Evolutionary conservation across 2,888 invertebrate species (phyloP).

Genomic region (Agelastica alni): DNA sequence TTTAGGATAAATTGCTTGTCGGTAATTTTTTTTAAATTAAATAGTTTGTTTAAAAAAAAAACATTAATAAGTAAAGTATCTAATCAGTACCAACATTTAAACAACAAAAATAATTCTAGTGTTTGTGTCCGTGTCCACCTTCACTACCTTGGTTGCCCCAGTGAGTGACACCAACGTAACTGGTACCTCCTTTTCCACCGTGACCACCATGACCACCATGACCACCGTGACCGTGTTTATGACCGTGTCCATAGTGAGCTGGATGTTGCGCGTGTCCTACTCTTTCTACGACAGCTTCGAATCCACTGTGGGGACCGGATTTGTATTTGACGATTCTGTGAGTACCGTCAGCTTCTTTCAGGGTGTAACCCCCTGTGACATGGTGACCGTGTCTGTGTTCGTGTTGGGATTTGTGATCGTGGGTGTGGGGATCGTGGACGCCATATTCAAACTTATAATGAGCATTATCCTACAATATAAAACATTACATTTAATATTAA

Average conservation of each 20-base stretch:
- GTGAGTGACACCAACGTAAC: constrained; percentile 41
- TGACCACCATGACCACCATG: too few species aligned
- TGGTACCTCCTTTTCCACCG: constrained; percentile 35
- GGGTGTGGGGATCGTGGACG: constrained; percentile 53
- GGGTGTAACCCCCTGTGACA: constrained; percentile 50
- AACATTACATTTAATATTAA: too few species aligned
- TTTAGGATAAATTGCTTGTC: too few species aligned
- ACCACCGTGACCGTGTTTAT: too few species aligned
- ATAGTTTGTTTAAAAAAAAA: too few species aligned
- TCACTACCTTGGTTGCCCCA: constrained; percentile 35
- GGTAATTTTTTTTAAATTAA: too few species aligned
- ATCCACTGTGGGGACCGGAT: constrained; percentile 37
- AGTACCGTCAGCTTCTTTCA: constrained; percentile 54
- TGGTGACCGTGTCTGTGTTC: constrained; percentile 52
- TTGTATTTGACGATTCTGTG: constrained; percentile 51
- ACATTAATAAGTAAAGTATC: too few species aligned
- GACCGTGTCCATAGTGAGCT: background rate
- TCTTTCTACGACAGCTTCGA: constrained; percentile 41
- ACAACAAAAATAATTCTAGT: too few species aligned
- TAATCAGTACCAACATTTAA: too few species aligned
- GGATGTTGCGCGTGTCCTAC: constrained; percentile 40
- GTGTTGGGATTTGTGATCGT: constrained; percentile 51
- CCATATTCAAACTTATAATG: constrained; percentile 53
- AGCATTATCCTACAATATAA: constrained; percentile 24
- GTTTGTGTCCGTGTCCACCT: too few species aligned